Evolutionary conservation across 2,113 vertebrate species (phyloP).

Genomic region (Phrynosoma platyrhinos): DNA sequence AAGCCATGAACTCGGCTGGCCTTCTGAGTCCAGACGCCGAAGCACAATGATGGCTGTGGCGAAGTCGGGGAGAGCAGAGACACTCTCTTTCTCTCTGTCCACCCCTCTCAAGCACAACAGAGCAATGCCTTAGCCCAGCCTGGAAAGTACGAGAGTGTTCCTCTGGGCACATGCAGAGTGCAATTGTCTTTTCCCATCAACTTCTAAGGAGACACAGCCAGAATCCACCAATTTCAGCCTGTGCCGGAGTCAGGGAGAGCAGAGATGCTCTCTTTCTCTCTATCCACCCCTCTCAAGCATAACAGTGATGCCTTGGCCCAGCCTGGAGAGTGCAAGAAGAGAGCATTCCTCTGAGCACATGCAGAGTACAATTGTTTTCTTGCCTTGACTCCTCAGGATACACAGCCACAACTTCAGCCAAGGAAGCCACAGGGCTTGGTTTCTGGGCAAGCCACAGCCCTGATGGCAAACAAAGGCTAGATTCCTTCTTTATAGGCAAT

Average conservation of each 20-base stretch:
- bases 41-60: background rate
- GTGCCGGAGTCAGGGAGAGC: no score
- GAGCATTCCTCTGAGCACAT: background rate
- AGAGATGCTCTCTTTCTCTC: background rate
- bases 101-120: background rate
- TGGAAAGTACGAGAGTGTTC: background rate
- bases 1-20: conserved; percentile 3
- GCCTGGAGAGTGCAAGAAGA: no score
- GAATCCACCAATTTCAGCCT: background rate
- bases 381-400: no score
- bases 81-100: background rate
- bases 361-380: background rate
- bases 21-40: background rate
- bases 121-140: background rate
- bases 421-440: background rate
- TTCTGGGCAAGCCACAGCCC: background rate
- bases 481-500: no score
- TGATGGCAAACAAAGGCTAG: no score
- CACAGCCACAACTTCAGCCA: background rate
- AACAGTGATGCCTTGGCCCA: background rate
- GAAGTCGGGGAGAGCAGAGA: no score
- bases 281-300: background rate
- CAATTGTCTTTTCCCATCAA: fast-evolving
- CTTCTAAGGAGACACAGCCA: background rate
- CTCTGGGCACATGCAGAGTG: background rate